These are phyloP conservation scores for Drosophila pandora DNA, from an alignment of 1,140 invertebrate species.

Conservation along the genomic window DNA sequence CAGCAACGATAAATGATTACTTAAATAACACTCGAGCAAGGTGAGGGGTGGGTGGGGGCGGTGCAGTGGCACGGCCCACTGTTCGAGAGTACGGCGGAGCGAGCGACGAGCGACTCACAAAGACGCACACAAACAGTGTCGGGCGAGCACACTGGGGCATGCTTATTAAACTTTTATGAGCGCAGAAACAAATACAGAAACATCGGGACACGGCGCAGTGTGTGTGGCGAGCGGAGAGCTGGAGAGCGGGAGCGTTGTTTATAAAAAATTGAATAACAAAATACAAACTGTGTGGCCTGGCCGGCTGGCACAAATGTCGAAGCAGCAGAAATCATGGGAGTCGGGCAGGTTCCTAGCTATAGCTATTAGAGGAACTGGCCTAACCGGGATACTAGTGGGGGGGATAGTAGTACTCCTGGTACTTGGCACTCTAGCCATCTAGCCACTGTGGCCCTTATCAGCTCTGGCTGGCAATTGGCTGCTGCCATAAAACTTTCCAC, in stretches of 20 bases:
- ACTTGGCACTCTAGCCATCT: neutral
- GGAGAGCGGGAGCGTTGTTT: constrained; percentile 35
- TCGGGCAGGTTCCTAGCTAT: too few relatives aligned
- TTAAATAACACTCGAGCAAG: constrained; percentile 42
- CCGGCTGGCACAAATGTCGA: constrained; percentile 54
- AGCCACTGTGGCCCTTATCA: constrained; percentile 19
- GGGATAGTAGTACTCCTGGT: neutral
- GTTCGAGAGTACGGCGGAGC: too few relatives aligned
- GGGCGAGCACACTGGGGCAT: constrained; percentile 13
- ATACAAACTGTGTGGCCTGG: constrained; percentile 32
- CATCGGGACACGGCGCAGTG: too few relatives aligned
- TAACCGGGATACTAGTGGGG: too few relatives aligned
- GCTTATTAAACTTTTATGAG: constrained; percentile 75
- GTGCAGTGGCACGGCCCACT: neutral
- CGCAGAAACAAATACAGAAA: constrained; percentile 33
- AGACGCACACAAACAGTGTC: neutral
- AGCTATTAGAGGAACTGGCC: too few relatives aligned
- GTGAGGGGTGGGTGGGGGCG: neutral
- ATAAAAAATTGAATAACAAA: constrained; percentile 69
- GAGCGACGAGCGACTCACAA: constrained; percentile 17
- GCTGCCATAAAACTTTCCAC: constrained; percentile 55
- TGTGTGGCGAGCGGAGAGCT: too few relatives aligned
- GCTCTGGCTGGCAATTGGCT: constrained; percentile 3
- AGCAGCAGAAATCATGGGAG: constrained; percentile 35
- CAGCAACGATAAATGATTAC: constrained; percentile 59